These are phyloP conservation scores for Vultur gryphus DNA, from an alignment of 2,797 vertebrate genomes.

Conservation along the genomic window DNA sequence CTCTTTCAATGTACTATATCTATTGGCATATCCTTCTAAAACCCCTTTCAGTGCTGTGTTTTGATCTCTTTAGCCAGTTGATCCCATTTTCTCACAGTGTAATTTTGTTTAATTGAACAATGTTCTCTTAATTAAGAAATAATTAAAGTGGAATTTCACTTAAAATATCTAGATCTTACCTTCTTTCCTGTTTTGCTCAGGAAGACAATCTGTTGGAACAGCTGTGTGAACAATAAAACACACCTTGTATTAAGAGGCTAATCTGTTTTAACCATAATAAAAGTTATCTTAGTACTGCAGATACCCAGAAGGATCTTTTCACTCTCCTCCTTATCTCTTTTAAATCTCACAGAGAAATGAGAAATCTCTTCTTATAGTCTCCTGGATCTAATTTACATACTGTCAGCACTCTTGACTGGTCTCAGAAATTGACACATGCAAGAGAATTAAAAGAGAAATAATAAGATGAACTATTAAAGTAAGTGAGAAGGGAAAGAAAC, in stretches of 20 bases:
- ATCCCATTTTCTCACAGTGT: conserved; percentile 40
- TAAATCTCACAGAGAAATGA: conserved; percentile 53
- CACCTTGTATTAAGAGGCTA: conserved; percentile 57
- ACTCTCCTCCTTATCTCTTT: conserved; percentile 45
- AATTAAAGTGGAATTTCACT: conserved; percentile 64
- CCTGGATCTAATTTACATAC: conserved; percentile 51
- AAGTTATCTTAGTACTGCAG: conserved; percentile 50
- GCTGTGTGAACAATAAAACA: conserved; percentile 60
- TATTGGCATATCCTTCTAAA: conserved; percentile 5
- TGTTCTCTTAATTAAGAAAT: conserved; percentile 69
- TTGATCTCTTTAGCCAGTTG: conserved; percentile 43
- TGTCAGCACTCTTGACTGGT: conserved; percentile 10
- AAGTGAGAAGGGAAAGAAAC: conserved; percentile 6
- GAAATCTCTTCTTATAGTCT: conserved; percentile 34
- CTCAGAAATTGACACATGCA: conserved; percentile 32
- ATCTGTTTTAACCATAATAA: conserved; percentile 57
- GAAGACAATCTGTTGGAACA: conserved; percentile 68
- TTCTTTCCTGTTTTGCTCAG: conserved; percentile 42
- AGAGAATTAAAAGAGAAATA: conserved; percentile 47
- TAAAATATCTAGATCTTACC: conserved; percentile 41
- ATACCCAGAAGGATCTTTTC: conserved; percentile 54
- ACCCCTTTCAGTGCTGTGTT: background rate
- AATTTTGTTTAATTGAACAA: conserved; percentile 57
- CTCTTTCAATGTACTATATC: background rate
- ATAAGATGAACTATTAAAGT: conserved; percentile 23